Conservation (phyloP, 1,140 invertebrate species). For the Cherax quadricarinatus region DNA sequence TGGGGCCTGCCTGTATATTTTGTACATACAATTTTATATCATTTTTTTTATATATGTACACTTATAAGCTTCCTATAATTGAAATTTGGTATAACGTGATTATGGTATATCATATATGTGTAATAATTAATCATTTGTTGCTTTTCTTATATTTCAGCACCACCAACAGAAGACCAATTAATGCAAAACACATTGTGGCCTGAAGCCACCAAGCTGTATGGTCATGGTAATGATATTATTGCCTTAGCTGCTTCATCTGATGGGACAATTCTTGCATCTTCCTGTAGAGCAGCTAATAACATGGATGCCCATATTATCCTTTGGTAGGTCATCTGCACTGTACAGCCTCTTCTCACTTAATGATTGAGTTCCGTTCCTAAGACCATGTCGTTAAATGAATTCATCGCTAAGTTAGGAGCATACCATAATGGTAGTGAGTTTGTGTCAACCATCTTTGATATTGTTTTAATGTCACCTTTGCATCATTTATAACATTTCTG, state of each 20-base stretch:
- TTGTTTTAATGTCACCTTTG: too few relatives aligned
- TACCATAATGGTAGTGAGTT: too few relatives aligned
- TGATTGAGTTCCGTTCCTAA: too few relatives aligned
- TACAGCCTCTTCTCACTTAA: too few relatives aligned
- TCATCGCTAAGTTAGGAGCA: too few relatives aligned
- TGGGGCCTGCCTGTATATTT: too few relatives aligned
- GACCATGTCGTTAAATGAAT: too few relatives aligned
- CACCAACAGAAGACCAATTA: slow-evolving; percentile 86
- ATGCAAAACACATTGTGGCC: slow-evolving; percentile 97
- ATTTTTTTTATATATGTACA: neutral
- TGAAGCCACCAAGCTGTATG: slow-evolving; percentile 96
- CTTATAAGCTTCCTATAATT: neutral
- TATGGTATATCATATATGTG: slow-evolving; percentile 71
- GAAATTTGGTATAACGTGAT: neutral
- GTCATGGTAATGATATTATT: slow-evolving; percentile 95
- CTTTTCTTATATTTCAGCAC: slow-evolving; percentile 72
- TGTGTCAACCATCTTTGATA: too few relatives aligned
- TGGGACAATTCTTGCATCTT: slow-evolving; percentile 88
- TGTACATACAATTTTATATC: too few relatives aligned
- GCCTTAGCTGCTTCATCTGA: slow-evolving; percentile 85
- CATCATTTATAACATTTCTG: too few relatives aligned
- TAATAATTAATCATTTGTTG: neutral
- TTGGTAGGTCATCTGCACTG: slow-evolving; percentile 79
- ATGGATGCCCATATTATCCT: slow-evolving; percentile 88
- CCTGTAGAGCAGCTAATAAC: slow-evolving; percentile 86